A percentile compares a stretch with the other conserved stretches of the same genome.
These are phyloP conservation scores for Meloidogyne floridensis DNA, from an alignment of 1,140 invertebrate genomes.

Conservation along the genomic window DNA sequence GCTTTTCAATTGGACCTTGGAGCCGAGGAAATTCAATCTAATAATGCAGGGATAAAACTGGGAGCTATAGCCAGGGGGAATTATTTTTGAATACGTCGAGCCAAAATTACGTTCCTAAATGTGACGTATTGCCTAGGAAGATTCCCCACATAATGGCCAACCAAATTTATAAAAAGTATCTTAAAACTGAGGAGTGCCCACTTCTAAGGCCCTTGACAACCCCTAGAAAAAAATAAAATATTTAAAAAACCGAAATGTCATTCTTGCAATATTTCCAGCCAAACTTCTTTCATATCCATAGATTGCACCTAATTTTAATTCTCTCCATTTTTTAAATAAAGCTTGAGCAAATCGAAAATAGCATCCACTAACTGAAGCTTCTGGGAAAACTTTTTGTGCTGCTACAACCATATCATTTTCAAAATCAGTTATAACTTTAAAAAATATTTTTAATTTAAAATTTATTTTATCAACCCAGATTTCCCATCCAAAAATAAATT, in stretches of 20 bases:
- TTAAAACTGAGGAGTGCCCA: too few species aligned
- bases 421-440: not conserved
- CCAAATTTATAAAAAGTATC: too few species aligned
- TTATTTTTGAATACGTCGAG: too few species aligned
- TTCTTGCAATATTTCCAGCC: constrained; percentile 1
- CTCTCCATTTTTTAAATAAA: constrained; percentile 3
- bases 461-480: too few species aligned
- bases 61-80: too few species aligned
- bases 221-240: not conserved
- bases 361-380: not conserved
- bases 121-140: too few species aligned
- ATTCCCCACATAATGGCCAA: too few species aligned
- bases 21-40: too few species aligned
- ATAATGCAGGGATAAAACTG: too few species aligned
- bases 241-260: not conserved
- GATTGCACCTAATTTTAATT: not conserved
- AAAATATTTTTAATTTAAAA: not conserved
- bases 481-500: not conserved
- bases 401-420: constrained; percentile 6
- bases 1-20: too few species aligned
- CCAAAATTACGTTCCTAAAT: too few species aligned
- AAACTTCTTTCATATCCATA: constrained; percentile 6
- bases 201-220: too few species aligned
- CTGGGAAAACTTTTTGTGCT: not conserved
- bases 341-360: not conserved